These are phyloP conservation scores for Apostichopus parvimensis DNA, from an alignment of 35 echinoderm and acorn worm species.

Conservation along the genomic window DNA sequence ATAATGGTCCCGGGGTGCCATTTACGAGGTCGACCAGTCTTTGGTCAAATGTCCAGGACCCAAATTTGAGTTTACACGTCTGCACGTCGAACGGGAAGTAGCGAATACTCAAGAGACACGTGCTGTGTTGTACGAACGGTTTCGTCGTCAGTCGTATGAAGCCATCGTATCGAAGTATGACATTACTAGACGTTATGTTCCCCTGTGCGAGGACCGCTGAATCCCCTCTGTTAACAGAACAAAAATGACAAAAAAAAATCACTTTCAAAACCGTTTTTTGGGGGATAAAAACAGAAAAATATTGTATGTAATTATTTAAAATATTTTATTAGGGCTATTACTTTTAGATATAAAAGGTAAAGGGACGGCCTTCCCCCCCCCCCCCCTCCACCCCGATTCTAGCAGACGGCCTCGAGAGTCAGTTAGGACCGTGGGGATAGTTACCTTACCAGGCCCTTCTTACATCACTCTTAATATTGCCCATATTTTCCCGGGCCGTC, in stretches of 20 bases:
- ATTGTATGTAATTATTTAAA: no score
- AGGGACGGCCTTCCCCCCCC: no score
- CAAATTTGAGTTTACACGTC: conserved; percentile 81
- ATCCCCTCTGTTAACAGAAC: conserved; percentile 21
- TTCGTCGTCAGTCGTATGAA: conserved; percentile 71
- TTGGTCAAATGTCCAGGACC: conserved; percentile 89
- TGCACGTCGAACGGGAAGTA: conserved; percentile 94
- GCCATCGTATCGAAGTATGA: conserved; percentile 64
- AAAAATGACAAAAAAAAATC: not conserved
- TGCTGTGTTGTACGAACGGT: conserved; percentile 87
- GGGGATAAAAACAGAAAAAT: no score
- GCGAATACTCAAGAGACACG: conserved; percentile 74
- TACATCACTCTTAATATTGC: no score
- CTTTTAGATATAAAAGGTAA: no score
- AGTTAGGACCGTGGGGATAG: no score
- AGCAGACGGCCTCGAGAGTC: no score
- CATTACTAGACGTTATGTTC: conserved; percentile 71
- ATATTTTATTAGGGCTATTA: no score
- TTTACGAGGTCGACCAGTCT: conserved; percentile 71
- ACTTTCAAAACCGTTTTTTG: no score
- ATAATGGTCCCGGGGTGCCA: conserved; percentile 59
- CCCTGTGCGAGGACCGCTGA: conserved; percentile 42
- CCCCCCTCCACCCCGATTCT: no score
- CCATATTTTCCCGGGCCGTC: no score
- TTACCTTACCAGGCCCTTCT: no score